phyloP scores from a whole-genome alignment of 2,797 vertebrate species.

The Rhyacichthys aspro region DNA sequence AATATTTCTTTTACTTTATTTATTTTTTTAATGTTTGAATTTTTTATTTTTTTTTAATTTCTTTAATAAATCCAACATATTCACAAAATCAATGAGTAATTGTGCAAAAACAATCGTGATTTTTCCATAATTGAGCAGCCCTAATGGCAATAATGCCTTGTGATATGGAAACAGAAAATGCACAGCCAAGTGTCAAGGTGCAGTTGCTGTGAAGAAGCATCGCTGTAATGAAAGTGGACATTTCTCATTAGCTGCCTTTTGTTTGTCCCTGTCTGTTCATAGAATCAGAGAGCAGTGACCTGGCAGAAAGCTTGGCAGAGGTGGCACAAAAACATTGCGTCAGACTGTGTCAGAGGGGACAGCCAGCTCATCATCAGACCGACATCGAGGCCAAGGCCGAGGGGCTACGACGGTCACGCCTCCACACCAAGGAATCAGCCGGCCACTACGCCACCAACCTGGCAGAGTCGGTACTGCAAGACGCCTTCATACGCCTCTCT shows the following conservation, averaged over 20 bases:
- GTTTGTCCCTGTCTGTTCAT: slow-evolving; percentile 46
- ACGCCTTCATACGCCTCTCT: slow-evolving; percentile 93
- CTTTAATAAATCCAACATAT: no score
- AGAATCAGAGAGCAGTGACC: slow-evolving; percentile 83
- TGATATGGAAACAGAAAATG: slow-evolving; percentile 6
- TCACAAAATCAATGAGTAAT: no score
- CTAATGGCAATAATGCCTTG: no score
- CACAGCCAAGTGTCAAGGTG: slow-evolving; percentile 19
- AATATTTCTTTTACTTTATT: no score
- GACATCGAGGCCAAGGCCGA: slow-evolving; percentile 62
- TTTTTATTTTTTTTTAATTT: no score
- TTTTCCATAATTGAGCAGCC: no score
- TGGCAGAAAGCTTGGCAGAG: slow-evolving; percentile 69
- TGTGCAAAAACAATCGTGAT: no score
- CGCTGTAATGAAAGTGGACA: slow-evolving; percentile 36
- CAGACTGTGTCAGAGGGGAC: slow-evolving; percentile 74
- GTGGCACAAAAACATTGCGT: slow-evolving; percentile 70
- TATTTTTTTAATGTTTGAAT: no score
- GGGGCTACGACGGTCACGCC: slow-evolving; percentile 34
- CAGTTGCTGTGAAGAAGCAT: slow-evolving; percentile 26
- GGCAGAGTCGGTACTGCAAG: slow-evolving; percentile 95
- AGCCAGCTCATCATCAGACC: slow-evolving; percentile 52
- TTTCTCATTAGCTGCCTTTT: slow-evolving; percentile 42
- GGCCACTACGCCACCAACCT: slow-evolving; percentile 94
- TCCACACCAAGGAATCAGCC: slow-evolving; percentile 78